Evolutionary conservation across 2,888 invertebrate species (phyloP), one percentile per base, ranked within the genome.

Genomic region (Chrysolina haemoptera): DNA sequence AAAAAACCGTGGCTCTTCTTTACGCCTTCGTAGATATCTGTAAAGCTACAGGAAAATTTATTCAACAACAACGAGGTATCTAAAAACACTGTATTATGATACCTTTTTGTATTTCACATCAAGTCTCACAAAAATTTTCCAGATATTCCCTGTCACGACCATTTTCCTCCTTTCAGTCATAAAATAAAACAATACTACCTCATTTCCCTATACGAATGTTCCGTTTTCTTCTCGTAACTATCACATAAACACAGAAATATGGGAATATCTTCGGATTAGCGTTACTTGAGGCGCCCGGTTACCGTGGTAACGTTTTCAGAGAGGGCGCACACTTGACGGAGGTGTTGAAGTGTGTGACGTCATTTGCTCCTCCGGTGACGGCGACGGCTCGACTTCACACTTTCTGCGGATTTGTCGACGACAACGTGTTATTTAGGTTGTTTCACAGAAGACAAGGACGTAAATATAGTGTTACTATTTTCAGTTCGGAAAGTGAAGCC

Each of bases 281-380:
- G 75, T 68, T 68, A 73, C 73, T 75, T 68, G 77, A 77, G 73
- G 71, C 77, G 74, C 78, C 50, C 70, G 50, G 78, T 78, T 71
- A 64, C 77, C 77, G 46, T 63, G 74, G 77, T 59, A 73, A 78
- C 78, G 74, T 10, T 46, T 68, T 68, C 59, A 59, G 71, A 70
- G 71, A 70, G 75, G 68, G 71, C 69, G 73, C 72, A 73, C 82
- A 82, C 84, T 84, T 83, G 82, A 77, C 79, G 79, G 80, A 86
- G 86, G 87, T 85, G 87, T 83, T 84, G 85, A 84, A 85, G 85
- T 86, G 85, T 85, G 83, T 85, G 86, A 86, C 86, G 85, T 84
- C 83, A 82, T 85, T 85, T 84, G 82, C 84, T 85, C 84, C 83
- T 85, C 82, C 82, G 83, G 84, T 84, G 84, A 80, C 81, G 84